phyloP scores from a whole-genome alignment of 2,113 vertebrate species.

The Gambusia holbrooki region DNA sequence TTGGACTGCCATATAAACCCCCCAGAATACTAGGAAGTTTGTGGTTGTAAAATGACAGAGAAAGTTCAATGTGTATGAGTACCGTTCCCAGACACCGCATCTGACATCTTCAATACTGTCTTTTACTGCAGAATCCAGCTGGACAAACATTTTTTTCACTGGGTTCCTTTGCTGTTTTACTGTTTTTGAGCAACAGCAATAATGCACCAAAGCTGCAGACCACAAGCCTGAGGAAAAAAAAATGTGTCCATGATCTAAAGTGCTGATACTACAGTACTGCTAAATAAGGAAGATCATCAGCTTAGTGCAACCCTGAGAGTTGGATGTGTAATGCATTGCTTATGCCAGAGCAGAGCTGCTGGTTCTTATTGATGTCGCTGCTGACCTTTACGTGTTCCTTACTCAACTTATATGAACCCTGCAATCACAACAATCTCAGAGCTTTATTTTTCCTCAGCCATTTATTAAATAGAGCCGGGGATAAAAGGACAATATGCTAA shows the following conservation, averaged over 20 bases:
- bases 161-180: constrained; percentile 23
- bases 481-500: constrained; percentile 23
- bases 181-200: constrained; percentile 37
- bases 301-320: constrained; percentile 64
- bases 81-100: not conserved
- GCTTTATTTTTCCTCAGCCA: constrained; percentile 28
- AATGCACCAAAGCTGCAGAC: constrained; percentile 27
- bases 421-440: constrained; percentile 22
- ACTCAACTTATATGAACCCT: constrained; percentile 48
- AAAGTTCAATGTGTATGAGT: not conserved
- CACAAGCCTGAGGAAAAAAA: constrained; percentile 38
- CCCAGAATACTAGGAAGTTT: not conserved
- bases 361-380: constrained; percentile 60
- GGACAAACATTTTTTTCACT: constrained; percentile 21
- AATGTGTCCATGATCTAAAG: constrained; percentile 54
- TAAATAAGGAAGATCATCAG: constrained; percentile 47
- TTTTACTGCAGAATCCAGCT: not conserved
- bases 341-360: constrained; percentile 60
- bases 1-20: not conserved
- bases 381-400: constrained; percentile 59
- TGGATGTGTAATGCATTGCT: constrained; percentile 68
- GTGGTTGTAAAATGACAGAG: not conserved
- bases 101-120: constrained; percentile 4
- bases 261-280: constrained; percentile 63
- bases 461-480: constrained; percentile 11